Percentiles rank a stretch among this genome's conserved stretches.
phyloP scores from a whole-genome alignment of 2,888 invertebrate species.

The Ectemnius continuus region DNA sequence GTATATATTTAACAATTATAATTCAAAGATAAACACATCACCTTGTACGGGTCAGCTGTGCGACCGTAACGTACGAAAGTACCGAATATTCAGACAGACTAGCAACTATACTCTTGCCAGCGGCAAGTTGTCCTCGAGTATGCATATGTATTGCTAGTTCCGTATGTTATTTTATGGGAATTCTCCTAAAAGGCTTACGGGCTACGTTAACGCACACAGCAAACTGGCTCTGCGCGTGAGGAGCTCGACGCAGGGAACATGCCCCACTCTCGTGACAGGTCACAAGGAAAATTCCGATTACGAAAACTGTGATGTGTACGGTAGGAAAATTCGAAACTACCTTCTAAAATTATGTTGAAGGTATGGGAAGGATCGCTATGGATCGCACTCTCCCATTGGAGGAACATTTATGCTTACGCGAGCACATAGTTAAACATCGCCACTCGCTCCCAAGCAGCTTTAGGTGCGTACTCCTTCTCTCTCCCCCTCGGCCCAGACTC shows the following conservation, averaged over 20 bases:
- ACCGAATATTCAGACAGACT: slow-evolving; percentile 49
- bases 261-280: slow-evolving; percentile 11
- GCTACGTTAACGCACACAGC: slow-evolving; percentile 1
- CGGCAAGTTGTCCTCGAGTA: slow-evolving; percentile 40
- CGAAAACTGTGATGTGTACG: slow-evolving; percentile 23
- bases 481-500: no score
- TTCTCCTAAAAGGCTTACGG: slow-evolving; percentile 39
- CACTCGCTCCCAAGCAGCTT: no score
- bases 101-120: slow-evolving; percentile 43
- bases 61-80: slow-evolving; percentile 57
- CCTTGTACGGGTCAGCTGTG: slow-evolving; percentile 61
- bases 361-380: no score
- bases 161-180: slow-evolving; percentile 44
- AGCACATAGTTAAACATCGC: no score
- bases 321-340: slow-evolving; percentile 5
- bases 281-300: slow-evolving; percentile 26
- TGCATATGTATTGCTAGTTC: slow-evolving; percentile 18
- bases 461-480: no score
- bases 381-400: no score
- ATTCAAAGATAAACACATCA: no score
- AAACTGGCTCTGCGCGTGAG: not conserved
- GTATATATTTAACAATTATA: no score
- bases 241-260: not conserved
- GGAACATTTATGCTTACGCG: no score
- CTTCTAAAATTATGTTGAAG: no score